Evolutionary conservation across 37 sponge, comb jelly and placozoan genomes (phyloP), one percentile per base, ranked within the genome.

Genomic region (Eunapius fragilis): DNA sequence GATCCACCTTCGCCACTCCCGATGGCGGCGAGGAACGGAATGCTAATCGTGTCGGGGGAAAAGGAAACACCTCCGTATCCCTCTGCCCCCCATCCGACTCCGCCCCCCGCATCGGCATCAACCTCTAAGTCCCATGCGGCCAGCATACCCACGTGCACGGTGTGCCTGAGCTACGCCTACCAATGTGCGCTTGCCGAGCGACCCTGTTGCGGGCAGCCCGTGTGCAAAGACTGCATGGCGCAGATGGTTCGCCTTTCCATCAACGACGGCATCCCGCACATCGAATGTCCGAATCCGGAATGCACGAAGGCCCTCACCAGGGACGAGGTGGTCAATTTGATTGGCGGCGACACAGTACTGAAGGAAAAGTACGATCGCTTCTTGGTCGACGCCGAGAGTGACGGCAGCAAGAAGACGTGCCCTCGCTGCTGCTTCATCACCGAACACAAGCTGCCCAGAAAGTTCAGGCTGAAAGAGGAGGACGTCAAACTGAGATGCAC

Each of bases 201-300:
- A 58, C 58, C 58, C 1, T 94, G 94, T 77, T 94, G 94, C 33
- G 25, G 25, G 0, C 0, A 76, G 49, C 34, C 2, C 2, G 86
- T 91, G 41, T 94, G 94, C 36, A 28, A 27, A 25, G 70, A 80
- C 37, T 94, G 94, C 74, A 81, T 91, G 48, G 12, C 45, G 2
- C 19, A 27, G 36, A 83, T 86, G 10, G 67, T 91, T 38, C 48
- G 17, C 71, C 68, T 76, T 27, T 79, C 78, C 17, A 32, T 91
- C 24, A 85, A 25, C 36, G 93, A 88, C 22, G 93, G 93, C 26
- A n/a, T 75, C 5, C 72, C 72, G 4, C 30, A 50, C 28, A 85
- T 94, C 35, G 17, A 70, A 6, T 94, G 94, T 68, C 94, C 94
- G 23, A 84, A 82, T 75, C 79, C 82, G 11, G 79, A 88, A 33